Conservation (phyloP, 2,888 invertebrate species). For the Rhimphoctona megacephalus region DNA sequence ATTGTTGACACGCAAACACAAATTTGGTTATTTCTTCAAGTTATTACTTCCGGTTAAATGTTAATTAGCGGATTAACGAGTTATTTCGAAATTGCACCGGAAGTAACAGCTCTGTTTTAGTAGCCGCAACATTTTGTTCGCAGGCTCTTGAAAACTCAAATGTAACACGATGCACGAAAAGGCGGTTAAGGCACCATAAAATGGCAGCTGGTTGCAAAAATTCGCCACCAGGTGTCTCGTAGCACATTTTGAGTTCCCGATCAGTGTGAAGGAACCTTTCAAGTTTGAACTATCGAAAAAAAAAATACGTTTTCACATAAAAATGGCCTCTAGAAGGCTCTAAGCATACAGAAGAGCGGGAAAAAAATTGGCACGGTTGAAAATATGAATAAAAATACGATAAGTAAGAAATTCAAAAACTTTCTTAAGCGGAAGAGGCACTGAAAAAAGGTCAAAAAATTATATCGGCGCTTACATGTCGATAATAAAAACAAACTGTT, state of each 20-base stretch:
- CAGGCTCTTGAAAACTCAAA: not conserved
- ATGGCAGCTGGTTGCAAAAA: not conserved
- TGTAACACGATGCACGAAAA: not conserved
- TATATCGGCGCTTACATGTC: not conserved
- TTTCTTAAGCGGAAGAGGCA: not conserved
- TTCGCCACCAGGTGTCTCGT: not conserved
- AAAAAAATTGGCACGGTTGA: not conserved
- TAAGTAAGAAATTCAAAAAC: not conserved
- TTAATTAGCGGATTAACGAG: not conserved
- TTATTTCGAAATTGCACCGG: not conserved
- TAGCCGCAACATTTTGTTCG: too few relatives aligned
- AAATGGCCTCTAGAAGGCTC: not conserved
- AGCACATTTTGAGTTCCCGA: not conserved
- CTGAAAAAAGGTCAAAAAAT: not conserved
- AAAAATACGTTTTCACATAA: not conserved
- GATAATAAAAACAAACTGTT: not conserved
- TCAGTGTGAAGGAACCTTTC: not conserved
- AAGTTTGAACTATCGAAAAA: not conserved
- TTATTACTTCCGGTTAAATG: not conserved
- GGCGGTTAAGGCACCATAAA: not conserved
- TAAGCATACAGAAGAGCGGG: not conserved
- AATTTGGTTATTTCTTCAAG: not conserved
- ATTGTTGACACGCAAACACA: not conserved
- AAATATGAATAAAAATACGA: not conserved
- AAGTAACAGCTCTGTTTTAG: not conserved